Evolutionary conservation across 2,113 vertebrate genomes (phyloP).

Genomic region (Mobula birostris): DNA sequence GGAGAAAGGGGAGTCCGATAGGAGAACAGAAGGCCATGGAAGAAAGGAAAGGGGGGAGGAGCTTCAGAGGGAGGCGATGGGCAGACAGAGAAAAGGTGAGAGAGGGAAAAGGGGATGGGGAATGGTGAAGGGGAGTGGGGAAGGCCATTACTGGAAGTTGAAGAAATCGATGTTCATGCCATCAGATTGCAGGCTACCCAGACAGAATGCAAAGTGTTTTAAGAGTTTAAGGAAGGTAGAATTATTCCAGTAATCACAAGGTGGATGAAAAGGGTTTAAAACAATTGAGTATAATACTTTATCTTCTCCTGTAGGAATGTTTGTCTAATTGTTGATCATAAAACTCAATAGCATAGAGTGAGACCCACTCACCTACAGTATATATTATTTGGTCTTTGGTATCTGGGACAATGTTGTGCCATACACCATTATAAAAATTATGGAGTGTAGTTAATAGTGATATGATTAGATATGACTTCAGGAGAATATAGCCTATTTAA

Average conservation of each 20-base stretch:
- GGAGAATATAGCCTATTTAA: neutral
- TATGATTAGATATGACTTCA: neutral
- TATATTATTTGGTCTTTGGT: neutral
- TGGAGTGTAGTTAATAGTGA: neutral
- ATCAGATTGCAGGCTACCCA: no score
- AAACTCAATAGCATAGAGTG: neutral
- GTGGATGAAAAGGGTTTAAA: neutral
- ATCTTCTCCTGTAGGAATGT: neutral
- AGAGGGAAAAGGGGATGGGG: no score
- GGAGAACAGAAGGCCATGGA: no score
- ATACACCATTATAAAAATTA: neutral
- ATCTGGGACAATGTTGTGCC: neutral
- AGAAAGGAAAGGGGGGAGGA: no score
- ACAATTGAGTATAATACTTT: neutral
- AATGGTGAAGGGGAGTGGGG: no score
- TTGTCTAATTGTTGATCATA: neutral
- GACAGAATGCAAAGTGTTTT: no score
- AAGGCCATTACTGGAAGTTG: no score
- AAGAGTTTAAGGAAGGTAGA: neutral
- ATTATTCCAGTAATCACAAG: neutral
- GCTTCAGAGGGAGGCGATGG: no score
- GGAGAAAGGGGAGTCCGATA: no score
- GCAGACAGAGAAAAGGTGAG: no score
- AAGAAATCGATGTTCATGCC: no score
- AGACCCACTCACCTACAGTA: neutral